A percentile compares a stretch with the other conserved stretches of the same genome.
Evolutionary conservation across 1,140 invertebrate genomes (phyloP).

Genomic region (Vollenhovia emeryi): DNA sequence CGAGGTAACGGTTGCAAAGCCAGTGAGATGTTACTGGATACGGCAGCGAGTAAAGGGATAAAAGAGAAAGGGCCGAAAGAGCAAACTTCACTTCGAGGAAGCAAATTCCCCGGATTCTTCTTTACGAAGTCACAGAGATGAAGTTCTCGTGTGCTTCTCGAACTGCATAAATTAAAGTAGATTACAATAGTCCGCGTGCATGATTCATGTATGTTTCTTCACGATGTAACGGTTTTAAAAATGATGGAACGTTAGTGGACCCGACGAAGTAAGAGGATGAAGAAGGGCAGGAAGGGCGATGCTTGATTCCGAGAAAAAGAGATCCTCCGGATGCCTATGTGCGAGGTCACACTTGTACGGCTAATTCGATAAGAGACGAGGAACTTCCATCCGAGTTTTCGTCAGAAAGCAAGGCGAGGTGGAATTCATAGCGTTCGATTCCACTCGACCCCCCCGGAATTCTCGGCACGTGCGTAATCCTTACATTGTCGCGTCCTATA

Average conservation of each 20-base stretch:
- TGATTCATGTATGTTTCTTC: conserved; percentile 3
- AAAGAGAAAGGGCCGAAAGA: not conserved
- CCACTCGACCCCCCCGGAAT: conserved; percentile 43
- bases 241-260: not conserved
- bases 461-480: conserved; percentile 69
- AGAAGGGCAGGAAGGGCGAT: not conserved
- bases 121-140: not conserved
- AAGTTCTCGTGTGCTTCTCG: not conserved
- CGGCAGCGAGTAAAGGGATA: not conserved
- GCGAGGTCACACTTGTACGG: conserved; percentile 4
- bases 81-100: not conserved
- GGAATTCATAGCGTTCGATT: conserved; percentile 61
- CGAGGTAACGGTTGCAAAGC: not conserved
- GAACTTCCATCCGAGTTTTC: not conserved
- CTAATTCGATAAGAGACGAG: conserved; percentile 48
- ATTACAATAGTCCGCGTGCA: not conserved
- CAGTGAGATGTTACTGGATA: not conserved
- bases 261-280: conserved; percentile 8
- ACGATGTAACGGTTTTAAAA: not conserved
- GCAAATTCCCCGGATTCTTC: not conserved
- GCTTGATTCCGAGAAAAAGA: conserved; percentile 17
- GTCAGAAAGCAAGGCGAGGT: conserved; percentile 13
- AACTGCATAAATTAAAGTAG: not conserved
- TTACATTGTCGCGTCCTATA: conserved; percentile 52
- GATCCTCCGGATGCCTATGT: not conserved